phyloP scores from a whole-genome alignment of 2,797 vertebrate species.

The Cottoperca gobio region DNA sequence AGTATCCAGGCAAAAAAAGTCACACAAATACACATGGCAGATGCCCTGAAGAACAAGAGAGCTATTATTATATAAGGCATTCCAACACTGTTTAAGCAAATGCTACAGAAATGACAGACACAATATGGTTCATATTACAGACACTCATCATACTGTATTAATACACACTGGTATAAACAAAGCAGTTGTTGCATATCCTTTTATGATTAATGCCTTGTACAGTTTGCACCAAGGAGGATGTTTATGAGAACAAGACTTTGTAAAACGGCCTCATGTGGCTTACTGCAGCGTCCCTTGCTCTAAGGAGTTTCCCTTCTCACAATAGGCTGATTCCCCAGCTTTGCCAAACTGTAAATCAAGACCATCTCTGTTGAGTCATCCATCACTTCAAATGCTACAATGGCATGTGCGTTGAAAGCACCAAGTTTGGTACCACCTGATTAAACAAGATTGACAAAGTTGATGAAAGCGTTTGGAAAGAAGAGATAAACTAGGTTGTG shows the following conservation, averaged over 20 bases:
- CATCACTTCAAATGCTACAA: conserved; percentile 11
- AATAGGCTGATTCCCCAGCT: conserved; percentile 22
- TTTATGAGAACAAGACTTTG: conserved; percentile 43
- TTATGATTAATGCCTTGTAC: conserved; percentile 52
- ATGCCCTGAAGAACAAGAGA: conserved; percentile 12
- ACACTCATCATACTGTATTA: conserved; percentile 53
- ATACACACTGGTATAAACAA: conserved; percentile 56
- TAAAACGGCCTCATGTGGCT: conserved; percentile 23
- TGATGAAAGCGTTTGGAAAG: conserved; percentile 40
- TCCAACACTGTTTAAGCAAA: conserved; percentile 43
- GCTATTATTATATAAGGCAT: conserved; percentile 11
- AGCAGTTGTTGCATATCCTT: conserved; percentile 30
- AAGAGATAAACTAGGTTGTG: conserved; percentile 38
- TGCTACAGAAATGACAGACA: conserved; percentile 28
- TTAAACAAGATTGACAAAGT: conserved; percentile 19
- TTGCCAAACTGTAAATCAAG: conserved; percentile 48
- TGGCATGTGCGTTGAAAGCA: conserved; percentile 10
- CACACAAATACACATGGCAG: conserved; percentile 24
- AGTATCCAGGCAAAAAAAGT: conserved; percentile 19
- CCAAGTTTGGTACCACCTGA: conserved; percentile 37
- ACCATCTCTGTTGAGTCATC: conserved; percentile 43
- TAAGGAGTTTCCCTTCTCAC: conserved; percentile 47
- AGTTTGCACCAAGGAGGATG: conserved; percentile 38
- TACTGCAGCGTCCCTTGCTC: conserved; percentile 19
- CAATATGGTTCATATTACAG: conserved; percentile 45